Base-by-base conservation (phyloP, 2,888 invertebrate genomes). In the Drosophila setosimentum region DNA sequence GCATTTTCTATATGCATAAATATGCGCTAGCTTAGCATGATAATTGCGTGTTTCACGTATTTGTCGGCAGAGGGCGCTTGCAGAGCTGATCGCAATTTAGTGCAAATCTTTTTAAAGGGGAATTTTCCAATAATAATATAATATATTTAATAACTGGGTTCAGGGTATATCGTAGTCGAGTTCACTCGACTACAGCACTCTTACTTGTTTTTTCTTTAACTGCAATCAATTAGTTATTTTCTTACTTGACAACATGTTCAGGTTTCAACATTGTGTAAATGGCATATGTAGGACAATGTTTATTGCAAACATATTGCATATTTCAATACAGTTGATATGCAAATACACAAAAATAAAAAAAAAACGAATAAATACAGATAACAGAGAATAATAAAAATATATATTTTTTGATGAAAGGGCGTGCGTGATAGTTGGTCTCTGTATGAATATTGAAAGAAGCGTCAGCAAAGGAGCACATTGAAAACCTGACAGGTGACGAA, bases 391-490 rank as follows among this genome's bases (percentile, higher is more conserved):
- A 61, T 81, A 68, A 69, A 79, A 75, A 78, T 49, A 48, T 24
- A 13, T 45, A 60, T 67, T 75, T 63, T 45, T 54, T 50, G 30
- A 35, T 63, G 42, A 51, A 27, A 37, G 4, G 33, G 29, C 48
- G 21, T 32, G 37, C 27, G 29, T 59, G 54, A 27, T 35, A 55
- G 24, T 45, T 37, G 45, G 24, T 40, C 42, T 49, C 58, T 53
- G 68, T 55, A 49, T 65, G 64, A 58, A 83, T 80, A 80, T 78
- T 80, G 82, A 63, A 76, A 74, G 72, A 81, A 81, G 76, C 70
- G 73, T 53, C 62, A 59, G 51, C 29, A 74, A 57, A 58, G 72
- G 61, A 69, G 32, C 55, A 65, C 29, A 77, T 72, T 77, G 68
- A 80, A 68, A 75, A 45, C 33, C 69, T 66, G 72, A 58, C 74